These are phyloP conservation scores for Manacus vitellinus DNA, from an alignment of 2,113 vertebrate genomes.

Conservation along the genomic window DNA sequence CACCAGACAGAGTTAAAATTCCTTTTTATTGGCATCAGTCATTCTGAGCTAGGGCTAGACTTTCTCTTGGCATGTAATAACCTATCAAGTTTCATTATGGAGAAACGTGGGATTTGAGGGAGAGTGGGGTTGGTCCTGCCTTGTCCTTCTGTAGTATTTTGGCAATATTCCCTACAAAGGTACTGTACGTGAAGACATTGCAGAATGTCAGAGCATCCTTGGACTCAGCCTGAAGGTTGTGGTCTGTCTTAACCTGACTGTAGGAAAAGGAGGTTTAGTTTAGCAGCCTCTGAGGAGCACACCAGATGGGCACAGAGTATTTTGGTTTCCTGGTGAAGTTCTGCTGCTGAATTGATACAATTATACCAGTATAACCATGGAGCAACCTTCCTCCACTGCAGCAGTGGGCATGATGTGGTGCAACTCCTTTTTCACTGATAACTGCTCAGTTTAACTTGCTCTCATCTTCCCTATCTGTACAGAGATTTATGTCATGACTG, in stretches of 20 bases:
- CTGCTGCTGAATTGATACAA: neutral
- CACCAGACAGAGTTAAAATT: slow-evolving; percentile 2
- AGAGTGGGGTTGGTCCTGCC: neutral
- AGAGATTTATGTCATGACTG: neutral
- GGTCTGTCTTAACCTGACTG: neutral
- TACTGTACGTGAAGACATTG: neutral
- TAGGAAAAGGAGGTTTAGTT: neutral
- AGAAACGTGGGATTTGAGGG: neutral
- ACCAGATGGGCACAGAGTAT: neutral
- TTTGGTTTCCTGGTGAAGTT: neutral
- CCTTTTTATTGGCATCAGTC: neutral
- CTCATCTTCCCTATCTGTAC: neutral
- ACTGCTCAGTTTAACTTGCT: neutral
- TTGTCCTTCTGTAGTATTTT: neutral
- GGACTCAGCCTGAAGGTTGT: neutral
- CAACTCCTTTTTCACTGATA: neutral
- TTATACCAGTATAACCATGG: neutral
- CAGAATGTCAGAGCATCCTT: neutral
- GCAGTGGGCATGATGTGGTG: neutral
- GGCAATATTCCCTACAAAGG: neutral
- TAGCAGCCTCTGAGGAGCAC: neutral
- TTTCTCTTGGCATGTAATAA: neutral
- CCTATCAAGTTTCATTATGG: neutral
- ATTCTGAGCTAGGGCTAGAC: neutral
- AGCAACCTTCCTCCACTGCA: neutral